Conservation (phyloP, 2,113 vertebrate genomes). For the Rissa tridactyla region DNA sequence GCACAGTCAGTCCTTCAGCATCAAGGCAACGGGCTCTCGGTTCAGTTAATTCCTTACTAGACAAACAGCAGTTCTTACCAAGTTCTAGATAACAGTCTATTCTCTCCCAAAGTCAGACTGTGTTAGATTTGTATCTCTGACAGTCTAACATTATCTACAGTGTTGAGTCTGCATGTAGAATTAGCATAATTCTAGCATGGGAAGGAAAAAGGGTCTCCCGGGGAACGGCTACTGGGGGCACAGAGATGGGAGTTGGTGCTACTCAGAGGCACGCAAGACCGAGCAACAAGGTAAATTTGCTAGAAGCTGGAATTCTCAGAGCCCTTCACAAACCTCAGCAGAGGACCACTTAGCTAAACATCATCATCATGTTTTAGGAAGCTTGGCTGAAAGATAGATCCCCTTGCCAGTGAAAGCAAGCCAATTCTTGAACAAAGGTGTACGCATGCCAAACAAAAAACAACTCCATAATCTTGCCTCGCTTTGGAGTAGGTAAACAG, state of each 20-base stretch:
- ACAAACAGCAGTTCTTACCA: neutral
- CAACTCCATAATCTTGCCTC: neutral
- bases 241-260: neutral
- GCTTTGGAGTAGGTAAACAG: constrained; percentile 3
- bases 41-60: neutral
- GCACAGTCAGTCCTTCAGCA: neutral
- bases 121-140: neutral
- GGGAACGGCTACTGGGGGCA: neutral
- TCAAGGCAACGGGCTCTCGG: neutral
- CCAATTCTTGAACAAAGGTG: constrained; percentile 45
- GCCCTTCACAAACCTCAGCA: neutral
- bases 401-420: constrained; percentile 13
- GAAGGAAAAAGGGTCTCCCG: neutral
- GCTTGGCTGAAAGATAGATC: constrained; percentile 10
- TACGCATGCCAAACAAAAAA: constrained; percentile 33
- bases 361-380: constrained; percentile 21
- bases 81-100: neutral
- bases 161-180: neutral
- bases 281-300: neutral
- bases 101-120: neutral
- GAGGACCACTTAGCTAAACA: constrained; percentile 22
- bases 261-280: neutral
- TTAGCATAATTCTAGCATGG: neutral
- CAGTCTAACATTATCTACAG: neutral
- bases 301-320: neutral